Percentiles rank a stretch among this genome's conserved stretches.
Conservation (phyloP, 2,888 invertebrate species). For the Tigriopus californicus region DNA sequence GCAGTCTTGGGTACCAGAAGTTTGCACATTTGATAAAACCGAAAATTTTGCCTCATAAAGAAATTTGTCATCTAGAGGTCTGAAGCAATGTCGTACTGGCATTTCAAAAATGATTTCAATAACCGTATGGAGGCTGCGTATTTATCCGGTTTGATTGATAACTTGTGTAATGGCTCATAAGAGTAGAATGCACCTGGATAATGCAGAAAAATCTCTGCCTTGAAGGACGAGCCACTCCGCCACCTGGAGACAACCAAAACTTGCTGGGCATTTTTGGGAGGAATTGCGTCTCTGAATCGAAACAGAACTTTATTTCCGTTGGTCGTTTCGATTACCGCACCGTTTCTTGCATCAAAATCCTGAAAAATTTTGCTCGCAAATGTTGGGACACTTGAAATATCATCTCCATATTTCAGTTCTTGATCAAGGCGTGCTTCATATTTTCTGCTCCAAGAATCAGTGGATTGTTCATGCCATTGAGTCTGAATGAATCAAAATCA, state of each 20-base stretch:
- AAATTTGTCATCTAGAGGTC: too few species aligned
- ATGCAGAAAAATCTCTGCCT: neutral
- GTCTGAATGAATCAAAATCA: too few species aligned
- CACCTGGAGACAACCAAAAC: neutral
- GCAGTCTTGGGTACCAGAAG: conserved; percentile 16
- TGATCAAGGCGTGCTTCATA: too few species aligned
- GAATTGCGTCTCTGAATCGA: neutral
- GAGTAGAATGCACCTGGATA: neutral
- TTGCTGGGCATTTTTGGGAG: neutral
- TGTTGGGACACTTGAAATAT: too few species aligned
- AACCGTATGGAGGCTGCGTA: neutral
- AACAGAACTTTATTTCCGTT: too few species aligned
- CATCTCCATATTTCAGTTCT: too few species aligned
- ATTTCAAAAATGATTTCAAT: neutral
- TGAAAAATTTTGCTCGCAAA: too few species aligned
- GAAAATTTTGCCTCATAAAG: conserved; percentile 6
- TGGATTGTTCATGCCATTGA: too few species aligned
- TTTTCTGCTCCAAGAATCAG: too few species aligned
- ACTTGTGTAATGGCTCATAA: neutral
- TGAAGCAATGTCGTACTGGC: neutral
- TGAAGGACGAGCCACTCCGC: neutral
- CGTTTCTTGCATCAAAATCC: too few species aligned
- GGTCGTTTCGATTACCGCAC: too few species aligned
- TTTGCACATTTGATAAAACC: conserved; percentile 21
- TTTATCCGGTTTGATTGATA: neutral